Conservation (phyloP, 2,888 invertebrate species). For the Melolontha melolontha region DNA sequence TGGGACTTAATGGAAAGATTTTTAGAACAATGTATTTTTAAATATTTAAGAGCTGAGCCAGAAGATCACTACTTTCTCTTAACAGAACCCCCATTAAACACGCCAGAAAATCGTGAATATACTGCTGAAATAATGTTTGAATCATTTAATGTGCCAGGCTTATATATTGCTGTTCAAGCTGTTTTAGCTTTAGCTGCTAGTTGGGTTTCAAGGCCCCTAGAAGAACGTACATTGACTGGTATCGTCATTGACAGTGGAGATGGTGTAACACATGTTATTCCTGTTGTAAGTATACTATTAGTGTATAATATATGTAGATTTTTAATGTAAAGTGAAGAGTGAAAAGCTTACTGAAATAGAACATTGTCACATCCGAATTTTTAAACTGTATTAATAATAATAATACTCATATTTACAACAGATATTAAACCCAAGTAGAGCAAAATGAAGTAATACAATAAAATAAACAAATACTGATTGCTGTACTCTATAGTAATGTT, state of each 20-base stretch:
- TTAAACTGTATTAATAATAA: neutral
- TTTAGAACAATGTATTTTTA: constrained; percentile 98
- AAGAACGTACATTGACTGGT: constrained; percentile 95
- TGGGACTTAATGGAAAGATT: constrained; percentile 99
- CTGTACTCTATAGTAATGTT: no score
- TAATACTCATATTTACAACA: constrained; percentile 8
- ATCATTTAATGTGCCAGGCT: constrained; percentile 98
- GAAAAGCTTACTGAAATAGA: no score
- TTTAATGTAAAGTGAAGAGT: no score
- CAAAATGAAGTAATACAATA: no score
- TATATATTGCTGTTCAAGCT: constrained; percentile 99
- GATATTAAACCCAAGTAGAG: no score
- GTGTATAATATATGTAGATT: no score
- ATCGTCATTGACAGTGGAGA: constrained; percentile 99
- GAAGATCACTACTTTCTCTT: constrained; percentile 99
- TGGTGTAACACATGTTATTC: constrained; percentile 99
- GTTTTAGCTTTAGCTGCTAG: constrained; percentile 98
- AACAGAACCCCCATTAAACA: constrained; percentile 98
- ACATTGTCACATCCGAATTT: no score
- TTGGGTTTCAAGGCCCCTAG: constrained; percentile 92
- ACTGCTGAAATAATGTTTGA: constrained; percentile 99
- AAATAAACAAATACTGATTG: no score
- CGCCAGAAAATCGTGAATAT: constrained; percentile 97
- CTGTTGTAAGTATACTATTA: constrained; percentile 77
- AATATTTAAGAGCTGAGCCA: constrained; percentile 97